A percentile compares a stretch with the other conserved stretches of the same genome.
These are phyloP conservation scores for Diarsia rubi DNA, from an alignment of 2,888 invertebrate genomes.

Conservation along the genomic window DNA sequence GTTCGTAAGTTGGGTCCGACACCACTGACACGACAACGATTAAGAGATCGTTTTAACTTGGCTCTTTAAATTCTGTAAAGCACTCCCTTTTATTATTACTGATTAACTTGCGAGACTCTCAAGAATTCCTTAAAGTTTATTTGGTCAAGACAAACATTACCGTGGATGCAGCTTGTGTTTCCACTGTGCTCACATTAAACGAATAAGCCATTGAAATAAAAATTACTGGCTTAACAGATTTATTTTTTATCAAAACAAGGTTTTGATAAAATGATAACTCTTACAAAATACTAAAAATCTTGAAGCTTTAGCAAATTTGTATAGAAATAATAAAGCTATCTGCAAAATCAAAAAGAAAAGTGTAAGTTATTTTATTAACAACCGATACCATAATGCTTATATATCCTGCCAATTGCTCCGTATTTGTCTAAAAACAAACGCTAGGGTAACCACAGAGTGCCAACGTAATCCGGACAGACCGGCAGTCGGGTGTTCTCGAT, in stretches of 20 bases:
- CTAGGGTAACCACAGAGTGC: conserved; percentile 65
- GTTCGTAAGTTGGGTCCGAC: no score
- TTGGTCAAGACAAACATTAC: conserved; percentile 15
- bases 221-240: background rate
- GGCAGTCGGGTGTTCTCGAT: conserved; percentile 69
- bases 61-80: background rate
- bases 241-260: background rate
- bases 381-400: background rate
- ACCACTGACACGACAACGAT: no score
- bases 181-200: conserved; percentile 4
- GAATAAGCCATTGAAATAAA: background rate
- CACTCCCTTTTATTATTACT: background rate
- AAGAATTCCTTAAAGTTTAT: conserved; percentile 8
- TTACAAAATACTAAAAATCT: background rate
- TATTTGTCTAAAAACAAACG: conserved; percentile 65
- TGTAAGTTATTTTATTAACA: background rate
- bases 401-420: conserved; percentile 10
- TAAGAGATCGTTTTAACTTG: background rate
- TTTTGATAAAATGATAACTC: background rate
- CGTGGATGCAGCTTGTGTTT: background rate
- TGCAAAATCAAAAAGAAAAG: background rate
- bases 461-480: conserved; percentile 70
- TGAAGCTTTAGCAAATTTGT: background rate
- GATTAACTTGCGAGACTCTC: background rate
- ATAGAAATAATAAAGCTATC: background rate